Conservation (phyloP, 2,888 invertebrate genomes). For the Orthosia cruda region DNA sequence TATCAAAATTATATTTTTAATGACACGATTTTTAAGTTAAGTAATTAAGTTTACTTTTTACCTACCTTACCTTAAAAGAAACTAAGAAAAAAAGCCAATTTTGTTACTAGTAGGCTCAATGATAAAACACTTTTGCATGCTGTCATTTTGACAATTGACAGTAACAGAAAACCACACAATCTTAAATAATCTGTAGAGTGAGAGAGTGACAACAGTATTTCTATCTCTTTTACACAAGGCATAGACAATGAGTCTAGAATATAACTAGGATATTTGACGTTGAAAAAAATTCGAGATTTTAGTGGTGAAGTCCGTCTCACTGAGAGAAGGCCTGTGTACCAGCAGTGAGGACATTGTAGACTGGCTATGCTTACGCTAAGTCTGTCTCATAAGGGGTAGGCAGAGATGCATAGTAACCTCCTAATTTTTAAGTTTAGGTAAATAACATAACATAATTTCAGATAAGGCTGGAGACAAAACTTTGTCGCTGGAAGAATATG, state of each 20-base stretch:
- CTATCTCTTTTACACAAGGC: slow-evolving; percentile 26
- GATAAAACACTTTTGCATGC: slow-evolving; percentile 53
- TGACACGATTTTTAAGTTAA: neutral
- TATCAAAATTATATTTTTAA: neutral
- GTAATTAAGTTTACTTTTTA: neutral
- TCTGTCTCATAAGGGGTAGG: too few relatives aligned
- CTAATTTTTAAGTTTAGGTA: too few relatives aligned
- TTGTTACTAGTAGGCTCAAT: slow-evolving; percentile 44
- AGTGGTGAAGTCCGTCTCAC: too few relatives aligned
- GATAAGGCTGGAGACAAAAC: too few relatives aligned
- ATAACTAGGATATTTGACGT: too few relatives aligned
- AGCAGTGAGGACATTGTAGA: too few relatives aligned
- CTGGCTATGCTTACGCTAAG: too few relatives aligned
- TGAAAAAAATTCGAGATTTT: too few relatives aligned
- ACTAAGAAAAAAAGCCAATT: slow-evolving; percentile 45
- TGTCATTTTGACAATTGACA: slow-evolving; percentile 42
- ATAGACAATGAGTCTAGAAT: neutral
- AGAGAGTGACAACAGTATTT: slow-evolving; percentile 41
- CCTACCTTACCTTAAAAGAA: neutral
- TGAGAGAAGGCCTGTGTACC: too few relatives aligned
- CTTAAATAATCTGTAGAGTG: slow-evolving; percentile 47
- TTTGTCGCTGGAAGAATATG: too few relatives aligned
- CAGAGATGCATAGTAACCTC: too few relatives aligned
- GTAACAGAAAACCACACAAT: slow-evolving; percentile 60
- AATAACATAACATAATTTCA: too few relatives aligned